Evolutionary conservation across 2,797 vertebrate genomes (phyloP), one percentile per base, ranked within the genome.

Genomic region (Xiphophorus birchmanni): DNA sequence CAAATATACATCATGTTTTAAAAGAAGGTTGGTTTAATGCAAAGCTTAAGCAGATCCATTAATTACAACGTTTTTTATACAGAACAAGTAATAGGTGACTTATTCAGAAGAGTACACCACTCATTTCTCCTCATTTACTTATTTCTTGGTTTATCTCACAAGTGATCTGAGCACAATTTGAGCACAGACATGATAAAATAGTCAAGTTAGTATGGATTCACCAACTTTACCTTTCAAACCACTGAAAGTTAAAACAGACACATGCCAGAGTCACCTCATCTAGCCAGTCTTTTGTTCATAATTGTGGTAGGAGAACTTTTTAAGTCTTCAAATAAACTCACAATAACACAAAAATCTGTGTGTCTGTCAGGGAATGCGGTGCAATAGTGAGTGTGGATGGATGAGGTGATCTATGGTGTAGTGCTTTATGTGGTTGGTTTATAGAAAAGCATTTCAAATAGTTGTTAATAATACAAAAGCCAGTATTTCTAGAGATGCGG

Each of bases 1-100:
- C 60, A 78, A 80, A 82, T 47, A 45, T 29, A 50, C 35, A 63
- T 75, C 42, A 76, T 65, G 60, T 75, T 85, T 80, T 74, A 13
- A 73, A 54, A 37, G 10, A 35, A 9, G 60, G 32, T 1, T 26
- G 37, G 26, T 37, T 35, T 76, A 47, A 50, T 37, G 9, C 23
- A 35, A 35, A 48, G 72, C 29, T 63, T 69, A 1, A 42, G 1
- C 10, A 69, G 21, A 26, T 1, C 23, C 29, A 71, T 26, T 13
- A n/a, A 42, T n/a, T 6, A 42, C 23, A 23, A 1, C 0, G 4
- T 11, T 40, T 21, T 21, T 23, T 69, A 5, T 12, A 42, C 18
- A 12, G 23, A 69, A 42, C 35, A 23, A 37, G 8, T 10, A 11
- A 21, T 10, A 1, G 17, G 1, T 40, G 35, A 40, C 63, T 40